These are phyloP conservation scores for Pyrochroa serraticornis DNA, from an alignment of 2,888 invertebrate species.

Conservation along the genomic window DNA sequence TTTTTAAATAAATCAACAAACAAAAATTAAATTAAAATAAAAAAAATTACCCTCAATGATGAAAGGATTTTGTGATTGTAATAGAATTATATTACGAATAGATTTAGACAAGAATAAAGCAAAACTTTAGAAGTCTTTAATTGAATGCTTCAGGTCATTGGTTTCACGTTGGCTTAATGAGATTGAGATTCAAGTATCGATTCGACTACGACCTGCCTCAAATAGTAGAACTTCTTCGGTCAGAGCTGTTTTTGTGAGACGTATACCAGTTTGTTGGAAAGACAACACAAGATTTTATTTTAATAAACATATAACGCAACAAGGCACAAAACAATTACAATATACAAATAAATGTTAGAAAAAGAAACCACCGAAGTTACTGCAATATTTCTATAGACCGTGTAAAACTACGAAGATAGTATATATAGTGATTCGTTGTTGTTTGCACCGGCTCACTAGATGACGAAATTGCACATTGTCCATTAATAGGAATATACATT, in stretches of 20 bases:
- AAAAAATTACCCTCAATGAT: no score
- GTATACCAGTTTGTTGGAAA: constrained; percentile 9
- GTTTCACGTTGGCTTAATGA: no score
- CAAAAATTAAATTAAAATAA: not conserved
- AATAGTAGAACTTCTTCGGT: no score
- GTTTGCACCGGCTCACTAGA: constrained; percentile 50
- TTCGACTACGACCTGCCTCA: no score
- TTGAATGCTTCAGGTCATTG: no score
- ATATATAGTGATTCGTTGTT: constrained; percentile 37
- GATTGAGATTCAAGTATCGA: no score
- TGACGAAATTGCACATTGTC: constrained; percentile 56
- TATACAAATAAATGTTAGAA: constrained; percentile 34
- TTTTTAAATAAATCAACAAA: not conserved
- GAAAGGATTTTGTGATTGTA: no score
- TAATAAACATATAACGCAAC: constrained; percentile 34
- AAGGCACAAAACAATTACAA: constrained; percentile 37
- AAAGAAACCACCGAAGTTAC: constrained; percentile 35
- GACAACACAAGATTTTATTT: constrained; percentile 20
- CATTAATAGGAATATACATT: constrained; percentile 49
- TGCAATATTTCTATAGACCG: constrained; percentile 24
- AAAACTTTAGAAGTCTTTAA: no score
- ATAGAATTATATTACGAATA: no score
- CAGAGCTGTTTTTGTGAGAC: no score
- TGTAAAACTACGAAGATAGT: constrained; percentile 10
- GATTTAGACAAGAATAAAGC: no score